Base-by-base conservation (phyloP, 2,113 vertebrate species). In the Limanda limanda region DNA sequence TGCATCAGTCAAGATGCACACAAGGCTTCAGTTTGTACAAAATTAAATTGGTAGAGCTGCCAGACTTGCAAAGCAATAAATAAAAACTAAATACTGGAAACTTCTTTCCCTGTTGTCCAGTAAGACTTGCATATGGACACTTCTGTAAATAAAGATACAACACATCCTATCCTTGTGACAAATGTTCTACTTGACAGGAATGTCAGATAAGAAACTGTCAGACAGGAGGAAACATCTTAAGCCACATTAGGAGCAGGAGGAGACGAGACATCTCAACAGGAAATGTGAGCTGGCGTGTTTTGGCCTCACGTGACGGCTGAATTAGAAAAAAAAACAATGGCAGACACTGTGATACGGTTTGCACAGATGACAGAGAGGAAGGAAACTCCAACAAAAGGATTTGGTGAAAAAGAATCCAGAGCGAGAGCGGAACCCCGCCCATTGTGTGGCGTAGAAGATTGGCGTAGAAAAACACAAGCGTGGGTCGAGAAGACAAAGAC, bases 321-420 rank as follows among this genome's bases (percentile, higher is more conserved):
- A 42, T 74, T 23, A 62, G 31, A 51, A 54, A 55, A 89, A 86
- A 89, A 84, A 86, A 90, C 86, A 85, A 68, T 83, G 79, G 82
- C 81, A 69, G 31, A 59, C 55, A 3, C 63, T 60, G 73, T 11
- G 47, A 66, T 78, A 73, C 31, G 59, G 76, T 82, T 81, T 71
- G 66, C 60, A 81, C 68, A 76, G 79, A 79, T 72, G 65, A 80
- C 56, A 61, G 59, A 35, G 45, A 70, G 89, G 89, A 91, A 89
- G 89, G 84, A 86, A 92, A 65, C 42, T 7, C 55, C 56, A 71
- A 88, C 79, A 77, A 88, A 91, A 25, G 70, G 75, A 79, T 78
- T 69, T 74, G 64, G 81, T 60, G 21, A 82, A 74, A 24, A 55
- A 48, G 1, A 70, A 73, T 64, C 59, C 57, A 51, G 66, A 73